phyloP scores from a whole-genome alignment of 2,888 invertebrate genomes.

The Dusona sp. region DNA sequence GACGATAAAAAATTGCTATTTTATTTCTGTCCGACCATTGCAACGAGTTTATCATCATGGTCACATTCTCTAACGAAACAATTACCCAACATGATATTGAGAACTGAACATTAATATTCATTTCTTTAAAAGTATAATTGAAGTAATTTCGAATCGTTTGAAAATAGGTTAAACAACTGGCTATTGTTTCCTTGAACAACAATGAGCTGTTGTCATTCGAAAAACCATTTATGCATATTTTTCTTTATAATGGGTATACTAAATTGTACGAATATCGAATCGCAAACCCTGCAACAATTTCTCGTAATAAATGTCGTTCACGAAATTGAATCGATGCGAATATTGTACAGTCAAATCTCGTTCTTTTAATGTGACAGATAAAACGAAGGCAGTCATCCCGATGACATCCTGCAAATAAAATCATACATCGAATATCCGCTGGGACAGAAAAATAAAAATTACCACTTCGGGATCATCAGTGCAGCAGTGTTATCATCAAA shows the following conservation, averaged over 20 bases:
- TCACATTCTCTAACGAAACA: neutral
- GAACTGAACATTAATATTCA: neutral
- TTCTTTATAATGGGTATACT: neutral
- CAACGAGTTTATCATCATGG: neutral
- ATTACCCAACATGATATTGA: neutral
- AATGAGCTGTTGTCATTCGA: neutral
- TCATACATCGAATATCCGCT: neutral
- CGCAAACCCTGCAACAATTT: conserved; percentile 62
- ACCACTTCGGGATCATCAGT: neutral
- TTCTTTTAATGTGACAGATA: conserved; percentile 53
- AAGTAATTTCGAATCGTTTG: neutral
- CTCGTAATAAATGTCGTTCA: conserved; percentile 13
- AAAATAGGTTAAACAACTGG: neutral
- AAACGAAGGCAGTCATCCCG: neutral
- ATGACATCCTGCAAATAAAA: conserved; percentile 35
- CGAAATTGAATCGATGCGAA: conserved; percentile 11
- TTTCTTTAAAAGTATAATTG: neutral
- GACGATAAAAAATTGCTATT: neutral
- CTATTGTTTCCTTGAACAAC: neutral
- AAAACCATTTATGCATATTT: neutral
- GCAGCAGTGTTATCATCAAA: conserved; percentile 28
- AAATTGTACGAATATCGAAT: neutral
- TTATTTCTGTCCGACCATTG: neutral
- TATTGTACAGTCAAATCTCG: conserved; percentile 5
- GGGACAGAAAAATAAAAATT: conserved; percentile 3